Percentiles rank a stretch among this genome's conserved stretches.
Conservation (phyloP, 2,888 invertebrate species). For the Drosophila barbarae region DNA sequence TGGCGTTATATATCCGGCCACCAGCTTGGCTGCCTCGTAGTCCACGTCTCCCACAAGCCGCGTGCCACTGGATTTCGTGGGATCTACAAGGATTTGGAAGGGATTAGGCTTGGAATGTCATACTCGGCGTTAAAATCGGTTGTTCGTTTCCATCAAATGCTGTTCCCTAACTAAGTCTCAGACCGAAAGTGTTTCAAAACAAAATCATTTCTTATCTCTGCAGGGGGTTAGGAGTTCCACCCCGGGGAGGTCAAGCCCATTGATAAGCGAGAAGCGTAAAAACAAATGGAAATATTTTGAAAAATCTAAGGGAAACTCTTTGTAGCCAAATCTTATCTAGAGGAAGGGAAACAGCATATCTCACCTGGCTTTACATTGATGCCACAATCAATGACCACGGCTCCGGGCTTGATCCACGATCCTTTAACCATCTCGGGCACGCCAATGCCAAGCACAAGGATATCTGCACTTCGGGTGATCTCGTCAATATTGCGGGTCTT, state of each 20-base stretch:
- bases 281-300: constrained; percentile 26
- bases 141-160: background rate
- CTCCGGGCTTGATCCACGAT: constrained; percentile 98
- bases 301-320: background rate
- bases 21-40: constrained; percentile 87
- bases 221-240: constrained; percentile 4
- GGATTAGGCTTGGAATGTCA: background rate
- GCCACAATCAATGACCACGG: constrained; percentile 99
- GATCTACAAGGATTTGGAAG: constrained; percentile 81
- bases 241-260: constrained; percentile 23
- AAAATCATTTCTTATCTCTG: constrained; percentile 30
- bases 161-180: constrained; percentile 16
- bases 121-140: background rate
- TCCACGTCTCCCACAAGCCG: constrained; percentile 97
- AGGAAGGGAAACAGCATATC: constrained; percentile 1
- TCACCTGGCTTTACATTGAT: constrained; percentile 94
- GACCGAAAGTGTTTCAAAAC: constrained; percentile 12
- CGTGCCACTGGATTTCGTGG: constrained; percentile 87
- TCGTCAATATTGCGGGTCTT: constrained; percentile 90
- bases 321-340: background rate
- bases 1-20: constrained; percentile 94
- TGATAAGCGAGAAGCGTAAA: constrained; percentile 25
- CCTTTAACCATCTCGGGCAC: constrained; percentile 93
- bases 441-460: constrained; percentile 98
- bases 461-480: constrained; percentile 92